These are phyloP conservation scores for Opisthograptis luteolata DNA, from an alignment of 2,888 invertebrate genomes.

Conservation along the genomic window DNA sequence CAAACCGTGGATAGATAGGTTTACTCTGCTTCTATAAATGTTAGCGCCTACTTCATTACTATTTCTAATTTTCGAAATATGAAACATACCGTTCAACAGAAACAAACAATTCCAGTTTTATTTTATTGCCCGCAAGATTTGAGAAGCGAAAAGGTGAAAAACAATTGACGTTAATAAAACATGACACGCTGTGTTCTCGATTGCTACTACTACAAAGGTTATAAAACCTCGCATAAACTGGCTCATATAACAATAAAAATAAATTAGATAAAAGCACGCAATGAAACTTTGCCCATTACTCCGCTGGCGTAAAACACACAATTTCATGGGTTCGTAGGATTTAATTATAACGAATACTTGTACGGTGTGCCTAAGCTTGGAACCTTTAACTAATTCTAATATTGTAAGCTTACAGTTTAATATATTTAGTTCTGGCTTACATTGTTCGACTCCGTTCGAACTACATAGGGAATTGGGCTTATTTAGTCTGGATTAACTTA, in stretches of 20 bases:
- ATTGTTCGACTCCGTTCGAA: conserved; percentile 16
- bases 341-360: conserved; percentile 76
- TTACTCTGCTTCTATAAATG: too few relatives aligned
- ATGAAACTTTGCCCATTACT: conserved; percentile 78
- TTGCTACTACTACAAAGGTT: conserved; percentile 64
- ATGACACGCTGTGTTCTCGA: conserved; percentile 51
- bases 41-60: too few relatives aligned
- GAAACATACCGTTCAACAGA: too few relatives aligned
- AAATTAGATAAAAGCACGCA: conserved; percentile 81
- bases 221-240: conserved; percentile 74
- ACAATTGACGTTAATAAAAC: conserved; percentile 31
- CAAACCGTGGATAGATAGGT: too few relatives aligned
- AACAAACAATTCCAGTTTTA: too few relatives aligned
- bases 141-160: conserved; percentile 9
- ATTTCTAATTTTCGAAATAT: too few relatives aligned
- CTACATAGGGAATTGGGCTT: conserved; percentile 19
- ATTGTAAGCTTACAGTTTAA: conserved; percentile 23
- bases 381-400: conserved; percentile 31
- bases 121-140: too few relatives aligned
- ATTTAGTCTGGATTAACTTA: conserved; percentile 18
- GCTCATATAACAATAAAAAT: conserved; percentile 79
- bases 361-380: conserved; percentile 18
- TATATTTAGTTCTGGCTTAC: conserved; percentile 23
- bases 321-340: conserved; percentile 70
- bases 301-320: conserved; percentile 66